Conservation (phyloP, 2,797 vertebrate species). For the Triplophysa bombifrons region DNA sequence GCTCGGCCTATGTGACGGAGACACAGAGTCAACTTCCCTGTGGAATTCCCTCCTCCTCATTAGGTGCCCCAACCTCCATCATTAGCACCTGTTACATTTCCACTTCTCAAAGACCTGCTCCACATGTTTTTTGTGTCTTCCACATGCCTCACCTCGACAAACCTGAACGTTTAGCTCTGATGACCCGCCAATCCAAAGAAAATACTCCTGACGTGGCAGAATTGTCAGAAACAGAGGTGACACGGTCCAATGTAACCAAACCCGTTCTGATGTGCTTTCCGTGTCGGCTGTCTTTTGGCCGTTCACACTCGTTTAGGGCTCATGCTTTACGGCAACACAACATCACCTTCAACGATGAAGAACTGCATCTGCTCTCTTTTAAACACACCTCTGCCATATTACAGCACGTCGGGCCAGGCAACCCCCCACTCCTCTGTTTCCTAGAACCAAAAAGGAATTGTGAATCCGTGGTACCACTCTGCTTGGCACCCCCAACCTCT, state of each 20-base stretch:
- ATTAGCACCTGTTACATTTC: conserved; percentile 90
- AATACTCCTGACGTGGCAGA: conserved; percentile 81
- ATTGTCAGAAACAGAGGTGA: conserved; percentile 85
- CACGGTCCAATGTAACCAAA: conserved; percentile 84
- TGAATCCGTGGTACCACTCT: conserved; percentile 78
- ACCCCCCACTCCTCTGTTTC: conserved; percentile 87
- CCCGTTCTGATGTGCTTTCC: conserved; percentile 90
- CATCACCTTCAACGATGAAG: conserved; percentile 84
- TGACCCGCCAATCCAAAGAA: conserved; percentile 92
- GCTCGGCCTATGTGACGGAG: conserved; percentile 86
- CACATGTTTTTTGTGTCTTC: conserved; percentile 89
- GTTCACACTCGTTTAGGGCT: conserved; percentile 82
- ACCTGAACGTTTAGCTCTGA: conserved; percentile 87
- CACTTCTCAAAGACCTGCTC: conserved; percentile 85
- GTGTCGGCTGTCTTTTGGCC: conserved; percentile 86
- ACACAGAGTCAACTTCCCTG: conserved; percentile 82
- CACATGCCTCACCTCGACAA: conserved; percentile 87
- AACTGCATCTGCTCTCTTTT: conserved; percentile 86
- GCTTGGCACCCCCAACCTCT: conserved; percentile 82
- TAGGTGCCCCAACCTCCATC: conserved; percentile 62
- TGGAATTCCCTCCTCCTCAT: conserved; percentile 55
- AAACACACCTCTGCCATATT: conserved; percentile 89
- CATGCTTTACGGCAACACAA: conserved; percentile 85
- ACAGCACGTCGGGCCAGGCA: conserved; percentile 87
- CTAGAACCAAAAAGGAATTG: conserved; percentile 92